Evolutionary conservation across 2,797 vertebrate species (phyloP).

Genomic region (Calcarius lapponicus): DNA sequence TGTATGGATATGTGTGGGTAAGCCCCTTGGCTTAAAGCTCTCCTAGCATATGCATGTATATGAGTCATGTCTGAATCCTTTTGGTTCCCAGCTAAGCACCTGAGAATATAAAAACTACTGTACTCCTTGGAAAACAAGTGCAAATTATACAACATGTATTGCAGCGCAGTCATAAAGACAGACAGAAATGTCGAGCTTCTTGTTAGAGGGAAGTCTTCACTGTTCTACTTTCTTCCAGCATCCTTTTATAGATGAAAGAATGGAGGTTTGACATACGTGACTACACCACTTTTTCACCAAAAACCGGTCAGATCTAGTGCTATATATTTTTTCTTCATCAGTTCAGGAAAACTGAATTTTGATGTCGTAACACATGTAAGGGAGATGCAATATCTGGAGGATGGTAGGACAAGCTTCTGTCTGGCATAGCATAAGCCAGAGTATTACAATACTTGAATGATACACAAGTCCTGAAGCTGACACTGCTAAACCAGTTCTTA

Average conservation of each 20-base stretch:
- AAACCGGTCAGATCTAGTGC: neutral
- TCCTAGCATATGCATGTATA: neutral
- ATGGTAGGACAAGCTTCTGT: neutral
- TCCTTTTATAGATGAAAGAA: neutral
- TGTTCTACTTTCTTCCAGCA: neutral
- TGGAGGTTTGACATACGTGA: neutral
- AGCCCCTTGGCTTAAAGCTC: neutral
- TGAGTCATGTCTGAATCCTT: neutral
- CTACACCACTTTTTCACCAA: neutral
- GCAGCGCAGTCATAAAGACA: neutral
- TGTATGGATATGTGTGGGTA: neutral
- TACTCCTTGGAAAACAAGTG: neutral
- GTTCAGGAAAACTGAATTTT: neutral
- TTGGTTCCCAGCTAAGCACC: neutral
- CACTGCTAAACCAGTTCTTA: neutral
- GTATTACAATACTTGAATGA: neutral
- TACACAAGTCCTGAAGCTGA: neutral
- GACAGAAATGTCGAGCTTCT: neutral
- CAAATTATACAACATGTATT: fast-evolving
- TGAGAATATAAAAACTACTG: neutral
- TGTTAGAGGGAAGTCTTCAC: neutral
- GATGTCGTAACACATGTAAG: neutral
- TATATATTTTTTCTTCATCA: neutral
- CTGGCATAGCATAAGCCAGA: neutral
- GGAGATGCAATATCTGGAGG: neutral